Conservation (phyloP, 2,113 vertebrate species). For the Rhinichthys klamathensis region DNA sequence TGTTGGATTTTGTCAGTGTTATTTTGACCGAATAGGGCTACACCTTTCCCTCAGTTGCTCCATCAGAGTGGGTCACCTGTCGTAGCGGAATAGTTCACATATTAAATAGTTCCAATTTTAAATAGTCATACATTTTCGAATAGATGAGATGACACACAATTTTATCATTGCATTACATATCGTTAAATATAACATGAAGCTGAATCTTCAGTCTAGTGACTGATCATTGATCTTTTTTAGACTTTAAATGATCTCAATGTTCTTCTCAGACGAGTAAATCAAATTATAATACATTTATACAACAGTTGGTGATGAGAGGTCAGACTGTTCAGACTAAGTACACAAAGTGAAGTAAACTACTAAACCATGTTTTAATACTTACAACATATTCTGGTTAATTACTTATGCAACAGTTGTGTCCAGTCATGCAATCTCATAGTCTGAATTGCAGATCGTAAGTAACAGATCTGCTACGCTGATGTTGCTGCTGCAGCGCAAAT, state of each 20-base stretch:
- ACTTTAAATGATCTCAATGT: neutral
- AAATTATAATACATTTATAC: neutral
- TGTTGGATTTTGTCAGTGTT: neutral
- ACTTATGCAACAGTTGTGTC: neutral
- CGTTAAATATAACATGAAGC: no score
- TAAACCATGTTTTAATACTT: neutral
- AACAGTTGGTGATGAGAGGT: neutral
- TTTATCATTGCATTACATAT: neutral
- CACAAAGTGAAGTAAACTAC: neutral
- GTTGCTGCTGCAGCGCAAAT: no score
- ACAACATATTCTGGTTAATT: neutral
- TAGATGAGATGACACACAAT: no score
- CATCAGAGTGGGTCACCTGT: no score
- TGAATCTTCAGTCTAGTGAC: neutral
- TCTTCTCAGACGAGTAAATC: neutral
- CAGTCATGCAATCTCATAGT: neutral
- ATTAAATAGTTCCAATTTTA: neutral
- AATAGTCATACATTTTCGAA: no score
- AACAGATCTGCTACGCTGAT: no score
- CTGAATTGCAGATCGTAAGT: neutral
- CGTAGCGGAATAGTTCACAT: neutral
- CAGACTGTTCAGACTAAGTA: neutral
- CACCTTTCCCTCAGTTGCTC: neutral
- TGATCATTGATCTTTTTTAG: neutral
- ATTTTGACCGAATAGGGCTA: neutral